Conservation (phyloP, 2,888 invertebrate genomes). For the Habroteleia sp. region DNA sequence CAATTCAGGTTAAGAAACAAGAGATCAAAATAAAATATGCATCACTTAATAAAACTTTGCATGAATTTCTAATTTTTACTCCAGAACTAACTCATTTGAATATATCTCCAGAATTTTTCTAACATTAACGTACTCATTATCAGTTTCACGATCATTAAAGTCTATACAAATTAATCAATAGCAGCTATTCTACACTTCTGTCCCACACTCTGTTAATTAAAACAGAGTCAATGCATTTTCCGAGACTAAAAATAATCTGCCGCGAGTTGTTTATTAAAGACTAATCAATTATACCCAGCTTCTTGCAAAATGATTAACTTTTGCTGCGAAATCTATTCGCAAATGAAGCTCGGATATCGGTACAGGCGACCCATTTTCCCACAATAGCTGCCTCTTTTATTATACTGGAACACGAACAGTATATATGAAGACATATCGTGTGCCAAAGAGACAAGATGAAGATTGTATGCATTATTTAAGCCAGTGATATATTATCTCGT, state of each 20-base stretch:
- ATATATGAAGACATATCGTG: conserved; percentile 43
- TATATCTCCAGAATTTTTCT: no score
- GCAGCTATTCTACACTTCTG: background rate
- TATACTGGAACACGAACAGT: conserved; percentile 39
- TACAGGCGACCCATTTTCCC: conserved; percentile 57
- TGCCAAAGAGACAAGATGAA: conserved; percentile 53
- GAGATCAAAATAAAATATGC: no score
- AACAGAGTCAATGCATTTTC: background rate
- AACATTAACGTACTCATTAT: no score
- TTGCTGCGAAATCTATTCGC: conserved; percentile 38
- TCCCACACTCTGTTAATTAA: background rate
- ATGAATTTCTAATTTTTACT: no score
- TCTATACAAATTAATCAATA: no score
- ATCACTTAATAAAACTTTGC: no score
- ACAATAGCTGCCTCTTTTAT: conserved; percentile 55
- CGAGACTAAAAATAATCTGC: conserved; percentile 6
- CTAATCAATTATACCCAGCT: conserved; percentile 22
- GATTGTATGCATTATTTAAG: conserved; percentile 54
- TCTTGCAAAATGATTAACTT: conserved; percentile 29
- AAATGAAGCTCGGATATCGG: conserved; percentile 51
- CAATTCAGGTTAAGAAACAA: no score
- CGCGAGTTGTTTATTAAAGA: conserved; percentile 15
- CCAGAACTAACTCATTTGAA: no score
- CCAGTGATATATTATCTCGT: conserved; percentile 52
- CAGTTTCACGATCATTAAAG: no score